Evolutionary conservation across 2,113 vertebrate species (phyloP), one percentile per base, ranked within the genome.

Genomic region (Centrocercus urophasianus): DNA sequence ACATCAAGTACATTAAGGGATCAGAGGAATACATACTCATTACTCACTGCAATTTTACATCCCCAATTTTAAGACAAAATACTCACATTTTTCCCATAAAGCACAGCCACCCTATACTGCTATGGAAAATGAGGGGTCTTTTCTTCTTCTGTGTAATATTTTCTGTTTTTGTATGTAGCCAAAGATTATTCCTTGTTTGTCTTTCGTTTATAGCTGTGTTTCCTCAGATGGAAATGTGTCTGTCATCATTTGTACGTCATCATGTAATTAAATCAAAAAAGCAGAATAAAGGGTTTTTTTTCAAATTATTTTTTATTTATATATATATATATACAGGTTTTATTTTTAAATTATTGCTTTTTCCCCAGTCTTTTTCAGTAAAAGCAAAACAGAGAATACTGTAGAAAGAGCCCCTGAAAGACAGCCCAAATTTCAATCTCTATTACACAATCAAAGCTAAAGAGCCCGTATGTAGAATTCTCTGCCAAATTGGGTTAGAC

Each of bases 1-100:
- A 93, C 84, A 95, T 94, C 89, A 95, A 95, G 94, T 95, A 95
- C 95, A 96, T 95, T 95, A 95, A 95, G 92, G 95, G 96, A 97
- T 96, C 95, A 97, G 89, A 96, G 88, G 76, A 95, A 96, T 87
- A 93, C 75, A 93, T 88, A 93, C 93, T 96, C 91, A 97, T 97
- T 96, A 94, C 85, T 91, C 20, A 13, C 92, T 93, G 89, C 75
- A 96, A 96, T 96, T 95, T 96, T 96, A 83, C 93, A 94, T 83
- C 57, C 63, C n/a, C 24, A 54, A 67, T 92, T 93, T 83, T 91
- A 93, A 91, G 83, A 90, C 76, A 95, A 96, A 95, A 93, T 88
- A 83, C 69, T 66, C 61, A 70, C 21, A 91, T 91, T 95, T 95
- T 93, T 91, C 90, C 88, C 85, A 84, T 57, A 71, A 42, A 84